Evolutionary conservation across 1,140 invertebrate species (phyloP).

Genomic region (Penaeus chinensis): DNA sequence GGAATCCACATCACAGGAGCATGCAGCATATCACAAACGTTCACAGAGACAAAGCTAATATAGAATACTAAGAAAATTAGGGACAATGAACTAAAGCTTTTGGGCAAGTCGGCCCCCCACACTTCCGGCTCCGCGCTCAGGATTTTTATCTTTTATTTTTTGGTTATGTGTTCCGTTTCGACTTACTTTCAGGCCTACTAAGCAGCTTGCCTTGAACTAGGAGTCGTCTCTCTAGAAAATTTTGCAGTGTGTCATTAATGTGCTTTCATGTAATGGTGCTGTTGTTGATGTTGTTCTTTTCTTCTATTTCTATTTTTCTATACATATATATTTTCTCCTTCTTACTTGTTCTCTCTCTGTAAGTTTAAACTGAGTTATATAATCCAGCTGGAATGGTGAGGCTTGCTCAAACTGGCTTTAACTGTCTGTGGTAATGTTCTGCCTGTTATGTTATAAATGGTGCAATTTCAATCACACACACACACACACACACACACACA

Average conservation of each 20-base stretch:
- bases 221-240: slow-evolving; percentile 52
- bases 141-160: background rate
- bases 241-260: slow-evolving; percentile 8
- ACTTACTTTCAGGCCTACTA: slow-evolving; percentile 56
- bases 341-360: too few species aligned
- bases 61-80: too few species aligned
- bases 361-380: too few species aligned
- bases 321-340: background rate
- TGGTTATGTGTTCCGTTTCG: background rate
- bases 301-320: slow-evolving; percentile 14
- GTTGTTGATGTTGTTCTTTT: slow-evolving; percentile 11
- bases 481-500: too few species aligned
- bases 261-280: background rate
- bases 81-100: too few species aligned
- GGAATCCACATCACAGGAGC: background rate
- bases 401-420: background rate
- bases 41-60: background rate
- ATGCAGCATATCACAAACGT: background rate
- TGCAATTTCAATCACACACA: background rate
- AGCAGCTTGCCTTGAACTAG: slow-evolving; percentile 49
- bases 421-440: background rate
- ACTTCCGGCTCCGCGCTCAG: background rate
- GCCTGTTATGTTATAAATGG: background rate
- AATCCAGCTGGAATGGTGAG: too few species aligned
- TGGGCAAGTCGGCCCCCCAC: background rate